Base-by-base conservation (phyloP, 2,113 vertebrate genomes). In the Sapajus apella region DNA sequence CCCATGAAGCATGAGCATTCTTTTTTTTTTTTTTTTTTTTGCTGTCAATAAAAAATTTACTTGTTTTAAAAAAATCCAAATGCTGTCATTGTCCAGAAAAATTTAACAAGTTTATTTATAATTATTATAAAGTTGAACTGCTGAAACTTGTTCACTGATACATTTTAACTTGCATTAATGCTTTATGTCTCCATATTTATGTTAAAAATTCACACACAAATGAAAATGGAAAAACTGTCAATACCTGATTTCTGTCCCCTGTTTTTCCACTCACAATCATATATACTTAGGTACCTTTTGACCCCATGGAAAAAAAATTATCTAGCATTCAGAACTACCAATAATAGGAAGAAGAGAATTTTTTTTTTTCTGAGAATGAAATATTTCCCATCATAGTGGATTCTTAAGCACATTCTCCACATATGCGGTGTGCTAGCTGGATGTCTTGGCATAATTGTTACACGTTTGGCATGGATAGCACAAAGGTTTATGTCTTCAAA, bases 21-120 rank as follows among this genome's bases (percentile, higher is more conserved):
- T 75, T 76, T 52, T 52, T 52, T 52, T 52, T 52, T 52, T 52
- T 52, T 52, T 17, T 99, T 99, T 52, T 52, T 52, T 17, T 99
- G 98, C 98, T 97, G 88, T 98, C 98, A 97, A 97, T 99, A 99
- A 98, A 98, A 99, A 99, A 99, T 99, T 99, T 98, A 98, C 98
- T 98, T 97, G 79, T 97, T 98, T 98, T 98, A 98, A 98, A 99
- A 99, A 99, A 99, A 98, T 98, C 98, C 98, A 99, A 99, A 99
- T 99, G 99, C 99, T 99, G 99, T 98, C 98, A 98, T 98, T 98
- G 97, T 99, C 98, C 98, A 98, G 98, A 99, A 99, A 99, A 99
- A 98, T 98, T 98, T 98, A 98, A 98, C 98, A 99, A 97, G 83
- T 98, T 98, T 99, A 98, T 99, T 99, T 99, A 98, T 99, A 98